Evolutionary conservation across 2,113 vertebrate species (phyloP).

Genomic region (Ictalurus punctatus): DNA sequence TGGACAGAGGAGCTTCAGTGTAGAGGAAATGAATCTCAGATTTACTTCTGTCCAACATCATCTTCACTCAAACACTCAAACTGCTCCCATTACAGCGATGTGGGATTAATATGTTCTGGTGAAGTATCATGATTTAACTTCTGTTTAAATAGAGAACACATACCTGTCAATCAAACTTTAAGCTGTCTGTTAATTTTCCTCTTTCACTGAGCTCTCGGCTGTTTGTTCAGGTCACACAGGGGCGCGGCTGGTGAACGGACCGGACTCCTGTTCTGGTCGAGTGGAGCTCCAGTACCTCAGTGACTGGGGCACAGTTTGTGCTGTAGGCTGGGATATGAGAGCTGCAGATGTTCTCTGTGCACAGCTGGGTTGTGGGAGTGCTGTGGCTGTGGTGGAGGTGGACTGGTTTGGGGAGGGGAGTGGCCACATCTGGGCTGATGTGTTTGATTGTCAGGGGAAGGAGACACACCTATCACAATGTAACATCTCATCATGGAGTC

Average conservation of each 20-base stretch:
- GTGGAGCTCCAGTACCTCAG: constrained; percentile 33
- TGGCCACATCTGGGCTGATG: no score
- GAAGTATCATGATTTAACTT: not conserved
- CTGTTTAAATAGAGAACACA: not conserved
- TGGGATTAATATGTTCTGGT: constrained; percentile 43
- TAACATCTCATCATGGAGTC: not conserved
- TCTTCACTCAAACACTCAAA: constrained; percentile 1
- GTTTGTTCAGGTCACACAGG: constrained; percentile 30
- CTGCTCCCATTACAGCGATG: constrained; percentile 31
- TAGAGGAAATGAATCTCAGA: constrained; percentile 17
- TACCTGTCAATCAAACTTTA: not conserved
- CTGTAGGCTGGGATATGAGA: constrained; percentile 49
- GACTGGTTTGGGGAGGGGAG: no score
- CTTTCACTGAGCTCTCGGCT: not conserved
- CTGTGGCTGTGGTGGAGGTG: no score
- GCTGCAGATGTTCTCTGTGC: no score
- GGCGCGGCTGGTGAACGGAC: not conserved
- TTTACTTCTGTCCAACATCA: constrained; percentile 16
- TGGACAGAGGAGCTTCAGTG: constrained; percentile 48
- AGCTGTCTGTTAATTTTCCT: not conserved
- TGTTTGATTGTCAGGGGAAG: no score
- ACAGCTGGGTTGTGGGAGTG: not conserved
- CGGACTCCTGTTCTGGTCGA: constrained; percentile 38
- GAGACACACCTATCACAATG: no score
- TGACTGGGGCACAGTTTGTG: constrained; percentile 41